Conservation (phyloP, 1,140 invertebrate species). For the Medauroidea extradentata region DNA sequence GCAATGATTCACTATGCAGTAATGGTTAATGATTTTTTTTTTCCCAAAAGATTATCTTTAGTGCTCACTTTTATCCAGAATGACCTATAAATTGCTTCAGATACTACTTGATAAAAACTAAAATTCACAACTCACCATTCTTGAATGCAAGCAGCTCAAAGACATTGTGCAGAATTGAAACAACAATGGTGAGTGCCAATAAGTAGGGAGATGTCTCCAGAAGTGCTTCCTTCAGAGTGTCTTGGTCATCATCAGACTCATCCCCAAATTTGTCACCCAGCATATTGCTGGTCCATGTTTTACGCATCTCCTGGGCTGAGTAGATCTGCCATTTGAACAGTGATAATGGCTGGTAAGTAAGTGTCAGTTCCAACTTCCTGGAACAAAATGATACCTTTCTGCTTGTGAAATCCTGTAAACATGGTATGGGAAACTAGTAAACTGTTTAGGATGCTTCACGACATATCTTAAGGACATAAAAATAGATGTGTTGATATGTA, state of each 20-base stretch:
- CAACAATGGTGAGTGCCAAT: constrained; percentile 82
- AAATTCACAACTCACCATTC: constrained; percentile 79
- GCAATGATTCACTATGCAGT: no score
- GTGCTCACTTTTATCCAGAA: no score
- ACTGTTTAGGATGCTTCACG: no score
- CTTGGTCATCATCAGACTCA: constrained; percentile 90
- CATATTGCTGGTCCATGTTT: constrained; percentile 60
- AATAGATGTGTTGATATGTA: constrained; percentile 3
- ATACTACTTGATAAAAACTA: no score
- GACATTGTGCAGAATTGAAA: constrained; percentile 94
- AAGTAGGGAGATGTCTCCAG: constrained; percentile 97
- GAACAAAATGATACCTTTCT: constrained; percentile 15
- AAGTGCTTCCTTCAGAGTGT: constrained; percentile 94
- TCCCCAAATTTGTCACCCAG: constrained; percentile 55
- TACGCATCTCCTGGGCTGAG: constrained; percentile 82
- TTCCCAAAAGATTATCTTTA: no score
- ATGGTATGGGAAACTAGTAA: no score
- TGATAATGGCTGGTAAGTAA: constrained; percentile 92
- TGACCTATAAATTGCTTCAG: no score
- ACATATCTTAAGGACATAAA: no score
- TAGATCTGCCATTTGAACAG: constrained; percentile 98
- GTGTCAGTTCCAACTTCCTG: constrained; percentile 53
- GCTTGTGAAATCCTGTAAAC: no score
- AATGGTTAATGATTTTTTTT: no score
- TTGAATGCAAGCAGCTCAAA: constrained; percentile 99